A percentile compares a stretch with the other conserved stretches of the same genome.
These are phyloP conservation scores for Nephila pilipes DNA, from an alignment of 1,140 invertebrate genomes.

Conservation along the genomic window DNA sequence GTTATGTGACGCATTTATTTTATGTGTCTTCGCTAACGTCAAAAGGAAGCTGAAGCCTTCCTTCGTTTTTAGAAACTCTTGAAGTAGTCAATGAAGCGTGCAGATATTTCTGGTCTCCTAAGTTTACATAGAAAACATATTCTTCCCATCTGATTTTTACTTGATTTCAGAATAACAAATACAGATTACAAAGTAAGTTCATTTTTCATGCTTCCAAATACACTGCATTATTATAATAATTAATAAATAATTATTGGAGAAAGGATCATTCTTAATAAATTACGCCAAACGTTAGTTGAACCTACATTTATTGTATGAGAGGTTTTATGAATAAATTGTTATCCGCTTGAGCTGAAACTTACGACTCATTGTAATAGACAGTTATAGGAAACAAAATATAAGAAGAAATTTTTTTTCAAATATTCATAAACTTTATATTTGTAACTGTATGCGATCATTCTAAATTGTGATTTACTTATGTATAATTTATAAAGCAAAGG, in stretches of 20 bases:
- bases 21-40: conserved; percentile 23
- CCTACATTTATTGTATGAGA: no score
- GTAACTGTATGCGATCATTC: no score
- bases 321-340: no score
- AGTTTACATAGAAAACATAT: background rate
- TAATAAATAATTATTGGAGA: background rate
- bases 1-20: conserved; percentile 29
- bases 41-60: background rate
- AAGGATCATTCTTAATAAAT: background rate
- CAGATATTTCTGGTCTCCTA: background rate
- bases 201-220: no score
- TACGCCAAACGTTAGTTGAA: no score
- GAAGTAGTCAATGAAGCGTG: background rate
- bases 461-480: no score
- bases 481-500: no score
- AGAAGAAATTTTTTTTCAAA: no score
- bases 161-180: background rate
- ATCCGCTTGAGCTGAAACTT: no score
- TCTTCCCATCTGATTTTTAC: background rate
- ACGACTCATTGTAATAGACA: no score
- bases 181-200: background rate
- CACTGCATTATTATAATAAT: background rate
- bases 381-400: no score
- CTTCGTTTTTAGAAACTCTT: background rate
- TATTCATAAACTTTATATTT: no score